Evolutionary conservation across 2,113 vertebrate genomes (phyloP).

Genomic region (Rhabdornis inornatus): DNA sequence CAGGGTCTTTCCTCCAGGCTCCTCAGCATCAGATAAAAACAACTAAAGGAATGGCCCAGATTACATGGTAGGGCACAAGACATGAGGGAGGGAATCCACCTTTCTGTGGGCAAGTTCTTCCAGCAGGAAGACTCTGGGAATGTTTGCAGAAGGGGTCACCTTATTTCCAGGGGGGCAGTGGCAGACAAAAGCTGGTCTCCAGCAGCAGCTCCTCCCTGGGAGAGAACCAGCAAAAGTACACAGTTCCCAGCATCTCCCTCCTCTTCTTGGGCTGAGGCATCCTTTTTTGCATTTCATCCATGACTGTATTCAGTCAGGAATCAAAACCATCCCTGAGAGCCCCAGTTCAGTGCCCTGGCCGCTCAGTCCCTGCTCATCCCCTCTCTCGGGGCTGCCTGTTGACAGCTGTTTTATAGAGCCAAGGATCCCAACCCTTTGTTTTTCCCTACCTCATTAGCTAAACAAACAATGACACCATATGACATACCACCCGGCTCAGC

Average conservation of each 20-base stretch:
- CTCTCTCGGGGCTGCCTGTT: not conserved
- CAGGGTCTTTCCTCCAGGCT: not conserved
- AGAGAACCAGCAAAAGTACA: not conserved
- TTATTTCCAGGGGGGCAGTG: not conserved
- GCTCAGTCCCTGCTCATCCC: not conserved
- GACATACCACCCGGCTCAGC: not conserved
- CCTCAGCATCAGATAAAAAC: not conserved
- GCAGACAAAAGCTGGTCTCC: not conserved
- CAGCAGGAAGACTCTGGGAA: not conserved
- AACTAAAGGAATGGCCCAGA: not conserved
- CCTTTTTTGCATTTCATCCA: not conserved
- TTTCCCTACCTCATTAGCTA: constrained; percentile 32
- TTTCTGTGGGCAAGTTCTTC: not conserved
- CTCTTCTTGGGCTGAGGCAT: not conserved
- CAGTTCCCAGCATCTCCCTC: not conserved
- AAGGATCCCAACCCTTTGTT: not conserved
- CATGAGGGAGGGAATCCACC: not conserved
- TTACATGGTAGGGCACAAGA: not conserved
- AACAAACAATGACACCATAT: constrained; percentile 45
- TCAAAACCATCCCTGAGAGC: not conserved
- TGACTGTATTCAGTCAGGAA: not conserved
- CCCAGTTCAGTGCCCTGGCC: not conserved
- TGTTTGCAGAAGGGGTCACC: not conserved
- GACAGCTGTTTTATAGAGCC: constrained; percentile 5
- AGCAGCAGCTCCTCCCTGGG: not conserved